Base-by-base conservation (phyloP, 2,797 vertebrate genomes). In the Gymnoscopelus braueri region DNA sequence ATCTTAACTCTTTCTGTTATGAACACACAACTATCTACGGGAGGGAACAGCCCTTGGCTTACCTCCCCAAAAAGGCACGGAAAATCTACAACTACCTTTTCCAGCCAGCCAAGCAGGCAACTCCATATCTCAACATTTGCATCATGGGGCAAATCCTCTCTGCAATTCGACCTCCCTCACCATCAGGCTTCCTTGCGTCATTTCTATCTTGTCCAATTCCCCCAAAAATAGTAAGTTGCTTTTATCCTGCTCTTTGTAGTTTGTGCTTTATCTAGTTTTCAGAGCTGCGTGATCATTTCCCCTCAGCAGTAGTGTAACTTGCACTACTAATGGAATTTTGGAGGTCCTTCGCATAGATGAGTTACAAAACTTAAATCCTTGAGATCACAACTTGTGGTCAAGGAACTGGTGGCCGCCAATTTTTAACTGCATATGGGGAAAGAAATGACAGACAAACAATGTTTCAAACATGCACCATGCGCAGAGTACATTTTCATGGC, bases 121-220 rank as follows among this genome's bases (percentile, higher is more conserved):
- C 97, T 90, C 89, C 91, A 90, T 92, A 89, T 88, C 90, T 29
- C 92, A 97, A 96, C 96, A 96, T 96, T 97, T 96, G 96, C 97
- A 97, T 96, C 94, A 93, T 89, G 96, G 97, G 97, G 97, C 96
- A 98, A 98, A 97, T 96, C 96, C 95, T 97, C 95, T 98, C 97
- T 95, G 94, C 97, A 98, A 98, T 98, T 98, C 96, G 96, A 96
- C 96, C 95, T 96, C 96, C 95, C 96, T 97, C 96, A 96, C 95
- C 96, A 96, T 97, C 95, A 96, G 96, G 95, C 96, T 96, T 97
- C 96, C 95, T 97, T 93, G 89, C 96, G 95, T 95, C 97, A 98
- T 98, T 97, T 97, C 96, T 98, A 97, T 96, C 95, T 98, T 98
- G 97, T 97, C 96, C 95, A 97, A 93, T 96, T 94, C 94, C 90